phyloP scores from a whole-genome alignment of 2,888 invertebrate species.

The Heliconius sara region DNA sequence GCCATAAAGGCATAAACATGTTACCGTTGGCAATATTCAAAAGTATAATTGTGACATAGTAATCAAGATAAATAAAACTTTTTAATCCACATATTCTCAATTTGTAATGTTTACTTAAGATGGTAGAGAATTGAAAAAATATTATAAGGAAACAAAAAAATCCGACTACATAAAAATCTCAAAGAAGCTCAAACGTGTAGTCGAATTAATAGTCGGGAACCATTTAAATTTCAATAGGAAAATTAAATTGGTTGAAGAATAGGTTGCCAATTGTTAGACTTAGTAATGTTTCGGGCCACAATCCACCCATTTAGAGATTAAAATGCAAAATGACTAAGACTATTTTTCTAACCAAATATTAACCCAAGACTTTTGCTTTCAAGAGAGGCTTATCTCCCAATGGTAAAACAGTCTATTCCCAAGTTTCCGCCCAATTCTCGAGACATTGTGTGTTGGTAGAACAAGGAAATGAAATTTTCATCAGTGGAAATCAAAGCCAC shows the following conservation, averaged over 20 bases:
- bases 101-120: too few relatives aligned
- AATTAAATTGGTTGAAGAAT: too few relatives aligned
- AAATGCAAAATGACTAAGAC: background rate
- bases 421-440: background rate
- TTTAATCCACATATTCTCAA: too few relatives aligned
- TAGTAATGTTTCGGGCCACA: too few relatives aligned
- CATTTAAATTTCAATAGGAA: too few relatives aligned
- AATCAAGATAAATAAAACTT: background rate
- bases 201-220: too few relatives aligned
- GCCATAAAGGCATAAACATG: background rate
- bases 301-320: too few relatives aligned
- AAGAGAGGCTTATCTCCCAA: background rate
- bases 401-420: background rate
- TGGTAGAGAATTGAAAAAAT: too few relatives aligned
- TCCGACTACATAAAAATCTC: too few relatives aligned
- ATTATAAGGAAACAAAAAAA: too few relatives aligned
- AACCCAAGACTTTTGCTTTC: background rate
- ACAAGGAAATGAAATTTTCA: background rate
- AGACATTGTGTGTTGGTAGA: background rate
- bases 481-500: background rate
- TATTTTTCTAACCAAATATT: background rate
- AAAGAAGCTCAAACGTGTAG: too few relatives aligned
- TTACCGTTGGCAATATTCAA: background rate
- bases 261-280: too few relatives aligned
- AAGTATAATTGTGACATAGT: background rate